phyloP scores from a whole-genome alignment of 2,113 vertebrate species.

The Thunnus maccoyii region DNA sequence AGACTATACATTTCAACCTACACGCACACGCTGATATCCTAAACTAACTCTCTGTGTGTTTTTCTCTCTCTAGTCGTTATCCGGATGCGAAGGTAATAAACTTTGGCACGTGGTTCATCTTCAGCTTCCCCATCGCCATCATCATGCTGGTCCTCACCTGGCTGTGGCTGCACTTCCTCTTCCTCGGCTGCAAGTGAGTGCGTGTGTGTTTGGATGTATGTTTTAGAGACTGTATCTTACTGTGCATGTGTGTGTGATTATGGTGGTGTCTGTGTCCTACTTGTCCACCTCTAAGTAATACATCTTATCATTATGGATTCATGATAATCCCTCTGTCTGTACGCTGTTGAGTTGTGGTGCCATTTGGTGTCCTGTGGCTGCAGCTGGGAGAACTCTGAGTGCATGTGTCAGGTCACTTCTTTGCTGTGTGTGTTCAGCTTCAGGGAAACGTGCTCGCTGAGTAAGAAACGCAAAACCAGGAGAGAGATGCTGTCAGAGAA shows the following conservation, averaged over 20 bases:
- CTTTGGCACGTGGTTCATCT: slow-evolving; percentile 99
- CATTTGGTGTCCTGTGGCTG: background rate
- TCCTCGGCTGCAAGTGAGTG: slow-evolving; percentile 98
- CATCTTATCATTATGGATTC: slow-evolving; percentile 57
- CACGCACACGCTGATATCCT: background rate
- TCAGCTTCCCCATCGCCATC: slow-evolving; percentile 96
- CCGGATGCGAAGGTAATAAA: slow-evolving; percentile 95
- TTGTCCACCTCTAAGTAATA: background rate
- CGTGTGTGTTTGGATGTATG: slow-evolving; percentile 3
- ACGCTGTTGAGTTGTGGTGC: background rate
- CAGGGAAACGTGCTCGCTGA: slow-evolving; percentile 96
- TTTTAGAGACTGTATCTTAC: background rate
- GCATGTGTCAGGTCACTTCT: background rate
- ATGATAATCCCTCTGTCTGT: slow-evolving; percentile 35
- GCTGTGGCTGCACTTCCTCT: slow-evolving; percentile 98
- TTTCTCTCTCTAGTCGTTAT: slow-evolving; percentile 89
- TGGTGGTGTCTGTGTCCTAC: background rate
- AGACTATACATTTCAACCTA: no score
- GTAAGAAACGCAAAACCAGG: slow-evolving; percentile 96
- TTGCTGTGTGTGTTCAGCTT: slow-evolving; percentile 85
- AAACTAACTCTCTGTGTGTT: background rate
- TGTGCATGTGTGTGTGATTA: slow-evolving; percentile 63
- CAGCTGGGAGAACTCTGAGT: background rate
- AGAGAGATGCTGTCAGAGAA: slow-evolving; percentile 94
- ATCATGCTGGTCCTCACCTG: slow-evolving; percentile 97